These are phyloP conservation scores for Catharus fuscescens DNA, from an alignment of 2,113 vertebrate species.

Conservation along the genomic window DNA sequence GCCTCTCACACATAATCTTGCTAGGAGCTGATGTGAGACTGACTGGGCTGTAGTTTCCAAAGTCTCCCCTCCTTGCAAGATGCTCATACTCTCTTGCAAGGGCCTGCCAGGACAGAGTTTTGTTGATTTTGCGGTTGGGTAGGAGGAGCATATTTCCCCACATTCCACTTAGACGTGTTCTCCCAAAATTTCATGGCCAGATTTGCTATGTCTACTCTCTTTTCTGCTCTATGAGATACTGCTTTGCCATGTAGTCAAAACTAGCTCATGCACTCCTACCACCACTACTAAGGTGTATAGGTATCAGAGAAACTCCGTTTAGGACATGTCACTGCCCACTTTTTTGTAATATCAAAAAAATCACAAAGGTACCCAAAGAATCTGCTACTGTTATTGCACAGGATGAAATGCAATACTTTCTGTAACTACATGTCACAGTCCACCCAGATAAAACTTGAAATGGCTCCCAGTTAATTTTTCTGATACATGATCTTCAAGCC, in stretches of 20 bases:
- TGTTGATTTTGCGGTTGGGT: background rate
- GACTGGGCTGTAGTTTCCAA: background rate
- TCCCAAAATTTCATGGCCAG: background rate
- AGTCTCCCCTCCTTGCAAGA: background rate
- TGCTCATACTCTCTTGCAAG: background rate
- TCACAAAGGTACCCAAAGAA: background rate
- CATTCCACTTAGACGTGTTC: background rate
- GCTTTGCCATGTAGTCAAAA: background rate
- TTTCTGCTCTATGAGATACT: background rate
- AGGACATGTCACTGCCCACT: background rate
- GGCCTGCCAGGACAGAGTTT: background rate
- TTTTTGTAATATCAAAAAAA: background rate
- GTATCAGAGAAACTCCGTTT: background rate
- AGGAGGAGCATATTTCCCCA: background rate
- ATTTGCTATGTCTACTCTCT: background rate
- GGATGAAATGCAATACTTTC: background rate
- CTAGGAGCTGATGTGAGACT: background rate
- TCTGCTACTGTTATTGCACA: background rate
- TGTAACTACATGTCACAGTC: background rate
- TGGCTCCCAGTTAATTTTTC: background rate
- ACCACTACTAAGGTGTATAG: background rate
- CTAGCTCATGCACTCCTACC: background rate
- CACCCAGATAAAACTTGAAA: background rate
- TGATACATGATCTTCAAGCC: background rate
- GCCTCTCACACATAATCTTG: background rate